phyloP scores from a whole-genome alignment of 2,888 invertebrate genomes.

The Shargacucullia verbasci region DNA sequence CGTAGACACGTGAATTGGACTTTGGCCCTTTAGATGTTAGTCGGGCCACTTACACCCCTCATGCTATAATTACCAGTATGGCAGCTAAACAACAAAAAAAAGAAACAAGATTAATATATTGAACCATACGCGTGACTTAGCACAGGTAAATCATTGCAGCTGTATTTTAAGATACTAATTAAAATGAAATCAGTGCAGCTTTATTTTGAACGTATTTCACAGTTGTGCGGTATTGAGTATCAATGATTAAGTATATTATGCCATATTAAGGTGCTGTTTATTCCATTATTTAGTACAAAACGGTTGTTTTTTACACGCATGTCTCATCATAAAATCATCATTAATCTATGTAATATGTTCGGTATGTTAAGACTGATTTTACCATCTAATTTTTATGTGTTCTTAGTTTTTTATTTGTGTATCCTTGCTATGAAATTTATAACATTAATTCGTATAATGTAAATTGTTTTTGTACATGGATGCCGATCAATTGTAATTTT shows the following conservation, averaged over 20 bases:
- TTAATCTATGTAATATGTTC: conserved; percentile 42
- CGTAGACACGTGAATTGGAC: too few relatives aligned
- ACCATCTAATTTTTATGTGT: conserved; percentile 62
- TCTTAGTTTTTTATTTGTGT: conserved; percentile 67
- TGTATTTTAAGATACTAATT: neutral
- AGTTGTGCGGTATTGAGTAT: conserved; percentile 54
- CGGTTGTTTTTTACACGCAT: conserved; percentile 57
- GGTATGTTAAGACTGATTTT: conserved; percentile 81
- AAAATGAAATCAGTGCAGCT: conserved; percentile 1
- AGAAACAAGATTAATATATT: too few relatives aligned
- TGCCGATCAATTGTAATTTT: conserved; percentile 51
- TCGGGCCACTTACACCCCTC: too few relatives aligned
- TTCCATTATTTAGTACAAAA: conserved; percentile 78
- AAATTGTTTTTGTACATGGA: conserved; percentile 49
- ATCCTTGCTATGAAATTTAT: conserved; percentile 51
- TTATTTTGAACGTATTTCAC: neutral
- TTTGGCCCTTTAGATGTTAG: too few relatives aligned
- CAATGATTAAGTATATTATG: conserved; percentile 52
- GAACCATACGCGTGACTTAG: too few relatives aligned
- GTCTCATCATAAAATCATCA: conserved; percentile 58
- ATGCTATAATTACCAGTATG: too few relatives aligned
- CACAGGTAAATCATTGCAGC: too few relatives aligned
- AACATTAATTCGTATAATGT: conserved; percentile 31
- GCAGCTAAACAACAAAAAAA: too few relatives aligned
- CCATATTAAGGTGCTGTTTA: conserved; percentile 79